Evolutionary conservation across 2,888 invertebrate species (phyloP).

Genomic region (Drosophila anceps): DNA sequence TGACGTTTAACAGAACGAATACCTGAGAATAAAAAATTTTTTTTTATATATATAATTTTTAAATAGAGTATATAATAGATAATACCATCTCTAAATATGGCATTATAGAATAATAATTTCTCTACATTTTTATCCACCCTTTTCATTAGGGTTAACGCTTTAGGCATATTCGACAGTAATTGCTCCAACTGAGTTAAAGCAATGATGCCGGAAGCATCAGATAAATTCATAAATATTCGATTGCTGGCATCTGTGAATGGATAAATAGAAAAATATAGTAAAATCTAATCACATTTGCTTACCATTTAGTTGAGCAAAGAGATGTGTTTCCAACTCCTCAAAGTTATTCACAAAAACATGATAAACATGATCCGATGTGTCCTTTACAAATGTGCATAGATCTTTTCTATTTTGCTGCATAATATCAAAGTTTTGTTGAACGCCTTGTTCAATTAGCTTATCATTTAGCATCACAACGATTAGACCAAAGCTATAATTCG

Average conservation of each 20-base stretch:
- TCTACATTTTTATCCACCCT: conserved; percentile 86
- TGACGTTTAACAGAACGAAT: conserved; percentile 88
- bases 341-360: conserved; percentile 13
- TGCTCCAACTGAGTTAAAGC: conserved; percentile 90
- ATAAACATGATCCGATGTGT: conserved; percentile 7
- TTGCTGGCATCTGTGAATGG: conserved; percentile 85
- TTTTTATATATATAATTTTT: not conserved
- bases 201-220: conserved; percentile 90
- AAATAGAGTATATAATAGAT: not conserved
- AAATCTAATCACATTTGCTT: not conserved
- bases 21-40: conserved; percentile 86
- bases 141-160: conserved; percentile 88
- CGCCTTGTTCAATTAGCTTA: conserved; percentile 9
- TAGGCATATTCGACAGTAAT: conserved; percentile 89
- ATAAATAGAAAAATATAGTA: not conserved
- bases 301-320: not conserved
- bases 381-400: conserved; percentile 16
- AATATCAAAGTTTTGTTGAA: not conserved
- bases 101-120: not conserved
- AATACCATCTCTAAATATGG: conserved; percentile 4
- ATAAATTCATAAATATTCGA: conserved; percentile 89
- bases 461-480: conserved; percentile 12
- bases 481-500: conserved; percentile 87
- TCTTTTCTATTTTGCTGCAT: conserved; percentile 3
- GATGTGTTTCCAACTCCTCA: conserved; percentile 3